These are phyloP conservation scores for Apomyelois bistriatella DNA, from an alignment of 2,888 invertebrate species.

Conservation along the genomic window DNA sequence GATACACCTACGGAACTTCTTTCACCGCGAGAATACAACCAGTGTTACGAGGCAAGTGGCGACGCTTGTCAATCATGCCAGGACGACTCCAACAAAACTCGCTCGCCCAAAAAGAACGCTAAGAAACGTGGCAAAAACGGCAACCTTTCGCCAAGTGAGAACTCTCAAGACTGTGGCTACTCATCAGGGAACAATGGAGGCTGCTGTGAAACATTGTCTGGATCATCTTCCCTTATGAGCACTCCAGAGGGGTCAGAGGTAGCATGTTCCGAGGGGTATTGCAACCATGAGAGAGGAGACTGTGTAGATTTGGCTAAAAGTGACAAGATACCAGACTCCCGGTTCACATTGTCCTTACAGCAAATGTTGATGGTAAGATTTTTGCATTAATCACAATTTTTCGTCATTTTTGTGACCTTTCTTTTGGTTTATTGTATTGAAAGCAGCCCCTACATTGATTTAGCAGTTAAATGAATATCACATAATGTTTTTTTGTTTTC, in stretches of 20 bases:
- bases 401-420: too few relatives aligned
- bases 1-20: slow-evolving; percentile 68
- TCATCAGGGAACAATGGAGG: slow-evolving; percentile 91
- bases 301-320: slow-evolving; percentile 62
- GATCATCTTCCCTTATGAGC: slow-evolving; percentile 88
- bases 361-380: slow-evolving; percentile 88
- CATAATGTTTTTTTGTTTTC: too few relatives aligned
- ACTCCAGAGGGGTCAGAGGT: slow-evolving; percentile 95
- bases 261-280: slow-evolving; percentile 93
- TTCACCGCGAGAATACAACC: slow-evolving; percentile 54
- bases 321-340: slow-evolving; percentile 63
- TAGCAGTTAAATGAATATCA: too few relatives aligned
- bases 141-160: slow-evolving; percentile 82
- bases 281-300: slow-evolving; percentile 85
- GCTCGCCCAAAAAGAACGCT: slow-evolving; percentile 58
- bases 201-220: slow-evolving; percentile 83
- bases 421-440: too few relatives aligned
- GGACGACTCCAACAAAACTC: slow-evolving; percentile 60
- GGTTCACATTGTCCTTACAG: slow-evolving; percentile 83
- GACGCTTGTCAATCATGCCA: slow-evolving; percentile 73
- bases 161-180: slow-evolving; percentile 92
- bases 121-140: slow-evolving; percentile 72
- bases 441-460: too few relatives aligned
- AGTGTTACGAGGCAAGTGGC: slow-evolving; percentile 52
- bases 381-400: not conserved